phyloP scores from a whole-genome alignment of 2,797 vertebrate genomes.

The Sarcoramphus papa region DNA sequence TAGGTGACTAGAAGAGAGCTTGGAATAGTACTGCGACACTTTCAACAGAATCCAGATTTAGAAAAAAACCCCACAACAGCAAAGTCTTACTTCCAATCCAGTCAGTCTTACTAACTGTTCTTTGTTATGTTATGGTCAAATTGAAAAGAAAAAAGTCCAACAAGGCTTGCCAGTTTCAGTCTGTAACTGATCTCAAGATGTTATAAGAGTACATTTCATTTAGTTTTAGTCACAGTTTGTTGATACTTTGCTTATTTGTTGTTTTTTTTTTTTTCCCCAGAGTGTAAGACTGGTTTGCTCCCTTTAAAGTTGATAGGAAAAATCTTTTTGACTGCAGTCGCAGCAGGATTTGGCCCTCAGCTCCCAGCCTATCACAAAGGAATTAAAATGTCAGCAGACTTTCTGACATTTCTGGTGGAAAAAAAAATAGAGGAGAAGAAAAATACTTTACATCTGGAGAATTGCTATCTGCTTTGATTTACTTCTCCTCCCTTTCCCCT shows the following conservation, averaged over 20 bases:
- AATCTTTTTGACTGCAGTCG: neutral
- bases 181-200: neutral
- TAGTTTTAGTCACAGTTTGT: neutral
- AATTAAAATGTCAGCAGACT: constrained; percentile 77
- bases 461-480: constrained; percentile 81
- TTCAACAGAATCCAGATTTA: neutral
- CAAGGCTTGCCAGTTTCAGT: neutral
- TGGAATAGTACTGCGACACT: neutral
- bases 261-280: neutral
- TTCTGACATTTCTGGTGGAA: constrained; percentile 73
- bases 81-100: neutral
- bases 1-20: neutral
- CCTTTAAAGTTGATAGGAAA: neutral
- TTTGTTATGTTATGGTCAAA: neutral
- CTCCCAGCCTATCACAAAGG: constrained; percentile 58
- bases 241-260: neutral
- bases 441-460: constrained; percentile 84
- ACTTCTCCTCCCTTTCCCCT: constrained; percentile 81
- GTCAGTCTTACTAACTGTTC: neutral
- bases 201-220: neutral
- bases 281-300: neutral
- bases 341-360: constrained; percentile 24
- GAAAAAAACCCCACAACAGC: rapidly evolving
- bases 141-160: neutral
- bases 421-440: constrained; percentile 68